A percentile compares a stretch with the other conserved stretches of the same genome.
These are phyloP conservation scores for Ochropleura plecta DNA, from an alignment of 2,888 invertebrate genomes.

Conservation along the genomic window DNA sequence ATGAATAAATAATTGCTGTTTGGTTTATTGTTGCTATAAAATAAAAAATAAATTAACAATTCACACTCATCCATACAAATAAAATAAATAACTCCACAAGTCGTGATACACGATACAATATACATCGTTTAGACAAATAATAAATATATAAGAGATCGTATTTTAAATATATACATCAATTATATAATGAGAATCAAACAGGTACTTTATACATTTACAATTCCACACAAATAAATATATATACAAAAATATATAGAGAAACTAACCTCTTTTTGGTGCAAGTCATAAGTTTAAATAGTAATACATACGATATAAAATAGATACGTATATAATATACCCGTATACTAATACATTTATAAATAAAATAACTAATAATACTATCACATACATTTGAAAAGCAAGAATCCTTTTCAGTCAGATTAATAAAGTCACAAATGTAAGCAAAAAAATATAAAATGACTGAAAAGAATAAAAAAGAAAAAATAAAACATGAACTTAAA, in stretches of 20 bases:
- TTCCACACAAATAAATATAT: conserved; percentile 21
- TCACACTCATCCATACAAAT: conserved; percentile 68
- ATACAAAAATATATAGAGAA: conserved; percentile 19
- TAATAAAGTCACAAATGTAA: conserved; percentile 63
- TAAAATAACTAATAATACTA: conserved; percentile 66
- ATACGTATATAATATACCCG: conserved; percentile 48
- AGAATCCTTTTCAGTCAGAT: conserved; percentile 84
- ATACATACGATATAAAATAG: conserved; percentile 33
- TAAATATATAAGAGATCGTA: conserved; percentile 64
- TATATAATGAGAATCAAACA: conserved; percentile 45
- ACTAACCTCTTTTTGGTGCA: conserved; percentile 38
- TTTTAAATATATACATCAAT: conserved; percentile 52
- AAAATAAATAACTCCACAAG: conserved; percentile 66
- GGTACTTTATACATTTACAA: conserved; percentile 40
- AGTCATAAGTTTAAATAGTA: conserved; percentile 15
- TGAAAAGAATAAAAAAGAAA: conserved; percentile 77
- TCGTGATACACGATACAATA: conserved; percentile 78
- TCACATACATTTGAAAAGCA: conserved; percentile 65
- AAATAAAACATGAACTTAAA: conserved; percentile 22
- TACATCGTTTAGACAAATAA: conserved; percentile 59
- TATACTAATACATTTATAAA: conserved; percentile 54
- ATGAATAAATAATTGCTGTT: conserved; percentile 46
- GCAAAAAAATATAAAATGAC: conserved; percentile 75
- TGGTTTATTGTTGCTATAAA: conserved; percentile 64
- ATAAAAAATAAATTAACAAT: conserved; percentile 66